Conservation (phyloP, 2,797 vertebrate genomes). For the Chloroceryle inda region DNA sequence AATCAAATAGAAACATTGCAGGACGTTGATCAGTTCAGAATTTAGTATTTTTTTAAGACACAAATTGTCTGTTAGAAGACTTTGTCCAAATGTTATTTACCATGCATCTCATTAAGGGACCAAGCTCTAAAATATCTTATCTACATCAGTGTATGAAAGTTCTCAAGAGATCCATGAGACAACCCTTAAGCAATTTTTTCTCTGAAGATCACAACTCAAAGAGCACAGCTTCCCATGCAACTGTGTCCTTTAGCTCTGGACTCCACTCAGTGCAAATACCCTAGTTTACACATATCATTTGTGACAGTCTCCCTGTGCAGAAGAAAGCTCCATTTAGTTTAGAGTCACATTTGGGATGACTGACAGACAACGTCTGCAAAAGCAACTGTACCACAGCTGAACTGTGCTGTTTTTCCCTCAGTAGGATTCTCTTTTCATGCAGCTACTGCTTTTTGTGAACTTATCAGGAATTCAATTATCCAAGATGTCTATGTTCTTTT, state of each 20-base stretch:
- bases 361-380: background rate
- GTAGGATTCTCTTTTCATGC: slow-evolving; percentile 1
- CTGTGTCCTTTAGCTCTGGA: slow-evolving; percentile 1
- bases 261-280: background rate
- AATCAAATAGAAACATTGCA: background rate
- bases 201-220: background rate
- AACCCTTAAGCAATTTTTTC: background rate
- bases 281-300: slow-evolving; percentile 25
- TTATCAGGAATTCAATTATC: background rate
- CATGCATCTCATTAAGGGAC: background rate
- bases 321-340: slow-evolving; percentile 54
- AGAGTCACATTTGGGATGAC: slow-evolving; percentile 25
- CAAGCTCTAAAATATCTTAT: background rate
- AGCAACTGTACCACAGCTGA: background rate
- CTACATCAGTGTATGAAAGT: background rate
- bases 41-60: background rate
- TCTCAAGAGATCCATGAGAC: background rate
- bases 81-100: background rate
- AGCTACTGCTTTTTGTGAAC: slow-evolving; percentile 9
- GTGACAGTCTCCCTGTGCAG: background rate
- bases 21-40: background rate
- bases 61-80: background rate
- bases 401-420: background rate
- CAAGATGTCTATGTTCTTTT: background rate
- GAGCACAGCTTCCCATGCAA: background rate